phyloP scores from a whole-genome alignment of 2,113 vertebrate genomes.

The Poeciliopsis occidentalis region DNA sequence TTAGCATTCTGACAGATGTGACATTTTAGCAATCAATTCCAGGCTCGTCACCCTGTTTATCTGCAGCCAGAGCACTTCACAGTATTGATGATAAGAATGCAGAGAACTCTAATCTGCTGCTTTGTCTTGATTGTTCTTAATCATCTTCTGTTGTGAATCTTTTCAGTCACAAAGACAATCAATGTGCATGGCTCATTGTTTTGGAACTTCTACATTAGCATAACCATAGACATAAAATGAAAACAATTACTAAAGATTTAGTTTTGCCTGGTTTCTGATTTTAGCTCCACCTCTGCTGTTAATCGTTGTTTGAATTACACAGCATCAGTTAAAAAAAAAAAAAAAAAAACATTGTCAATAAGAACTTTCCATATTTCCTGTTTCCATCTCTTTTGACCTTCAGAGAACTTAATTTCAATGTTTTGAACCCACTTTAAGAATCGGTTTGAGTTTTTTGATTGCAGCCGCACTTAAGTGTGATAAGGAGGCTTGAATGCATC shows the following conservation, averaged over 20 bases:
- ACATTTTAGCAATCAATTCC: slow-evolving; percentile 49
- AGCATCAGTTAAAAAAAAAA: no score
- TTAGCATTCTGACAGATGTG: slow-evolving; percentile 54
- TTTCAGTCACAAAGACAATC: not conserved
- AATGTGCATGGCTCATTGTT: not conserved
- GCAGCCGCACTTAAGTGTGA: slow-evolving; percentile 36
- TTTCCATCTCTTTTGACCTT: slow-evolving; percentile 12
- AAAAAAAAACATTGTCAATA: not conserved
- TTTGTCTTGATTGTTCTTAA: slow-evolving; percentile 14
- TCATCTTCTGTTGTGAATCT: not conserved
- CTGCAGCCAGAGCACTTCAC: slow-evolving; percentile 35
- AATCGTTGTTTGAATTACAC: no score
- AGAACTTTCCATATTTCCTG: not conserved
- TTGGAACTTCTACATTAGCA: not conserved
- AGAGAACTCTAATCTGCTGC: slow-evolving; percentile 43
- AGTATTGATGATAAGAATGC: slow-evolving; percentile 45
- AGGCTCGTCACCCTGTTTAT: slow-evolving; percentile 41
- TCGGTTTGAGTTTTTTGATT: slow-evolving; percentile 22
- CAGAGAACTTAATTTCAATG: slow-evolving; percentile 23
- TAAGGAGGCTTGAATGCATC: slow-evolving; percentile 52
- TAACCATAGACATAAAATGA: not conserved
- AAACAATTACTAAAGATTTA: not conserved
- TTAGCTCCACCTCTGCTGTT: no score
- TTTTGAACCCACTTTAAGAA: not conserved
- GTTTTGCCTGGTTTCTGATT: no score